A percentile compares a stretch with the other conserved stretches of the same genome.
phyloP scores from a whole-genome alignment of 1,140 invertebrate species.

The Geopemphigus sp. region DNA sequence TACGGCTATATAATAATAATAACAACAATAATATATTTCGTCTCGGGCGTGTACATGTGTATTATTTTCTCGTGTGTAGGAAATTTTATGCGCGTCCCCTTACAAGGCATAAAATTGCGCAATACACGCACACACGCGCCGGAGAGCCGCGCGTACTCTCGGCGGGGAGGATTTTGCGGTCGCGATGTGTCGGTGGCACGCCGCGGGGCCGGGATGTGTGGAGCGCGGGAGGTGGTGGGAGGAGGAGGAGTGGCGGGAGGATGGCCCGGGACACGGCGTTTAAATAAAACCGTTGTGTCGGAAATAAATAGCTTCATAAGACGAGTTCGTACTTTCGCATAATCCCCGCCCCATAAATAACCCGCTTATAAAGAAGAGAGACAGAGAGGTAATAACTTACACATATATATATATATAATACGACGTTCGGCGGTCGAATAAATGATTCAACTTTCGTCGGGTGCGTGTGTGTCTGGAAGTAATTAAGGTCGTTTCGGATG shows the following conservation, averaged over 20 bases:
- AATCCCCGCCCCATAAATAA: slow-evolving; percentile 47
- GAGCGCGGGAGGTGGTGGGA: neutral
- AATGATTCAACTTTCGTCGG: slow-evolving; percentile 37
- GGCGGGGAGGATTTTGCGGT: neutral
- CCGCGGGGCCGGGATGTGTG: too few relatives aligned
- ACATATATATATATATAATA: slow-evolving; percentile 5
- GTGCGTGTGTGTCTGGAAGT: neutral
- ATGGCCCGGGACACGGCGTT: neutral
- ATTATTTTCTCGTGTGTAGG: neutral
- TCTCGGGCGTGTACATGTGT: neutral
- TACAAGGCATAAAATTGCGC: neutral
- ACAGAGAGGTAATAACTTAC: slow-evolving; percentile 15
- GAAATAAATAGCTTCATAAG: slow-evolving; percentile 50
- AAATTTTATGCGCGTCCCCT: neutral
- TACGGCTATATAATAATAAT: too few relatives aligned
- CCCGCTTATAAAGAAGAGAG: slow-evolving; percentile 38
- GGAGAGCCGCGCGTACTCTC: too few relatives aligned
- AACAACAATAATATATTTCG: too few relatives aligned
- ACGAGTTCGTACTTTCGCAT: slow-evolving; percentile 41
- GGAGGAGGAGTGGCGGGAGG: too few relatives aligned
- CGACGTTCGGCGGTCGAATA: slow-evolving; percentile 33
- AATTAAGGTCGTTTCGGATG: too few relatives aligned
- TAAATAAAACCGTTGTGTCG: slow-evolving; percentile 48
- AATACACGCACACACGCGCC: neutral
- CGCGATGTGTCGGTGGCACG: too few relatives aligned